Evolutionary conservation across 2,888 invertebrate genomes (phyloP).

Genomic region (Dromius quadrimaculatus): DNA sequence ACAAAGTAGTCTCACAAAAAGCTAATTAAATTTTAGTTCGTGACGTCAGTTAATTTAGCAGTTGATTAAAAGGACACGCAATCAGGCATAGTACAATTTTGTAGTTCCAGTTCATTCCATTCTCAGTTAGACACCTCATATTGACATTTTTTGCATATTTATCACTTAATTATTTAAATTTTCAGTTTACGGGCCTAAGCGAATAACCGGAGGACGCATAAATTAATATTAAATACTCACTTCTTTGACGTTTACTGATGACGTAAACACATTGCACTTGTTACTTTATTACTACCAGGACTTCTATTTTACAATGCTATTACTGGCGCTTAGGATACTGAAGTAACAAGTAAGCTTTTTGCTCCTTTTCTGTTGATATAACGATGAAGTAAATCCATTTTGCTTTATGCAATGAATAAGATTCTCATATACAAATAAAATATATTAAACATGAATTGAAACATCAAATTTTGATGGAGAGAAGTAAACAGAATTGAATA

Average conservation of each 20-base stretch:
- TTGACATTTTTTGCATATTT: conserved; percentile 48
- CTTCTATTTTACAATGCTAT: conserved; percentile 41
- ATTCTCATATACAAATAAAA: too few species aligned
- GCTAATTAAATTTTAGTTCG: conserved; percentile 27
- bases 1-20: neutral
- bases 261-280: conserved; percentile 16
- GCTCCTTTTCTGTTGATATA: too few species aligned
- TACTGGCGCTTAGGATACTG: conserved; percentile 30
- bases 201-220: conserved; percentile 46
- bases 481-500: too few species aligned
- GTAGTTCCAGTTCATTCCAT: conserved; percentile 37
- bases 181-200: conserved; percentile 39
- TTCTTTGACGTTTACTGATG: conserved; percentile 46
- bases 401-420: too few species aligned
- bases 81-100: conserved; percentile 14
- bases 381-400: too few species aligned
- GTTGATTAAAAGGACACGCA: conserved; percentile 16
- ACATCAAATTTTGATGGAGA: too few species aligned
- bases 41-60: conserved; percentile 29
- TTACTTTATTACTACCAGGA: conserved; percentile 26
- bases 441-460: too few species aligned
- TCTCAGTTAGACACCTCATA: conserved; percentile 50
- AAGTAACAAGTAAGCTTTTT: too few species aligned
- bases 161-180: conserved; percentile 52
- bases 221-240: conserved; percentile 47